Base-by-base conservation (phyloP, 2,113 vertebrate genomes). In the Vidua macroura region DNA sequence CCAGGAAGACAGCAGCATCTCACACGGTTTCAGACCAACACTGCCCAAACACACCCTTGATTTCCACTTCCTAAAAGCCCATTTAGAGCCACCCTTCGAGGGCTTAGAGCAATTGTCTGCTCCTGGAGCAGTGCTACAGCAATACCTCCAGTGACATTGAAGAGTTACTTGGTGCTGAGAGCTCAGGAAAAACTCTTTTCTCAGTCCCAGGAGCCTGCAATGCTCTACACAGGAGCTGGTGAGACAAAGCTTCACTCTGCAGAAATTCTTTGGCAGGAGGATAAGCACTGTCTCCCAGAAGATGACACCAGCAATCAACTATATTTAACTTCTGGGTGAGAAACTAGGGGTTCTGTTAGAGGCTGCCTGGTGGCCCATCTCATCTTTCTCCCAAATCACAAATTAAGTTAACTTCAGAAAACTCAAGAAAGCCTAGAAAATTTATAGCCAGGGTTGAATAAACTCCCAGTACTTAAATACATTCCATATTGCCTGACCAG, bases 1-100 rank as follows among this genome's bases (percentile, higher is more conserved):
- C 33, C 5, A 31, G 2, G 17, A 56, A 88, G 62, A 3, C 3
- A 72, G 0, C 35, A 69, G 4, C 4, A 0, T 28, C 53, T 67
- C 51, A 33, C 39, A 21, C 0, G 3, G 16, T n/a, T 78, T 51
- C 84, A 88, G 33, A 33, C 11, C 9, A 25, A 21, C 0, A 0
- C 1, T 70, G 18, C 31, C 28, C 51, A 62, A 73, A 35, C 31
- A 49, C 18, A 24, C 2, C 0, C 28, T n/a, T 64, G 3, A 68
- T 56, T 48, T 59, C 31, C n/a, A 31, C 46, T 48, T 75, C 41
- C 55, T 31, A 13, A 15, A 80, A 90, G 22, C 11, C 10, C 6
- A 35, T 63, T 88, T 56, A 35, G 3, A 41, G 1, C 2, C 59
- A 23, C 2, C 13, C 41, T 66, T 48, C 9, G 31, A 82, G 46